A percentile compares a stretch with the other conserved stretches of the same genome.
These are phyloP conservation scores for Agrochola litura DNA, from an alignment of 2,888 invertebrate genomes.

Conservation along the genomic window DNA sequence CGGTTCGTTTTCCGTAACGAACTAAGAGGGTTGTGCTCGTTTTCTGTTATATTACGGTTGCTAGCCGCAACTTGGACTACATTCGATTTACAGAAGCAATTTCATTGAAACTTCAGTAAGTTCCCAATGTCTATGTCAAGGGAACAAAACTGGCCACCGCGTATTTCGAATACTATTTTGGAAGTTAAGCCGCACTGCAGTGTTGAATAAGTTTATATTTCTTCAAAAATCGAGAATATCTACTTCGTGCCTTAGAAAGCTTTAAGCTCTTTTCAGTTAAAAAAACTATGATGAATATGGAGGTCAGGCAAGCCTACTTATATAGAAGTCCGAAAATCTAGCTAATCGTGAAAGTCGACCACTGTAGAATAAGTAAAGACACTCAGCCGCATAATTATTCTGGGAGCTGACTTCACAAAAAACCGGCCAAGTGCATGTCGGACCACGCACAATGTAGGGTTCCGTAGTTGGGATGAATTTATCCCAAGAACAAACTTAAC, in stretches of 20 bases:
- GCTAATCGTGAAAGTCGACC: background rate
- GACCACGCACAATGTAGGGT: too few relatives aligned
- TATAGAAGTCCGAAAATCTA: background rate
- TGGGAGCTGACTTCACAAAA: constrained; percentile 19
- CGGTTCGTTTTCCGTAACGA: constrained; percentile 52
- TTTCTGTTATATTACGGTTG: constrained; percentile 38
- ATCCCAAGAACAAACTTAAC: too few relatives aligned
- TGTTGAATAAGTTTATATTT: background rate
- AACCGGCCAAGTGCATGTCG: too few relatives aligned
- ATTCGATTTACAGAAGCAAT: constrained; percentile 29
- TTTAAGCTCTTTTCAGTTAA: background rate
- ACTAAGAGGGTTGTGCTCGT: constrained; percentile 44
- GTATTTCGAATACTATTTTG: background rate
- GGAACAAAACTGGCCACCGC: background rate
- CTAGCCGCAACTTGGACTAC: constrained; percentile 13
- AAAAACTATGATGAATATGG: constrained; percentile 8
- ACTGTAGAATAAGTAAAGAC: constrained; percentile 1
- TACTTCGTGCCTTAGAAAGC: background rate
- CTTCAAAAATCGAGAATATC: background rate
- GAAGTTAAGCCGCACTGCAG: background rate
- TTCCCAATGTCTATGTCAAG: background rate
- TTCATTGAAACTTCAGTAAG: constrained; percentile 21
- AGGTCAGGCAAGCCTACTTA: constrained; percentile 3
- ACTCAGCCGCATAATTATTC: constrained; percentile 11
- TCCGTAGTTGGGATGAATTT: too few relatives aligned